Evolutionary conservation across 2,797 vertebrate species (phyloP).

Genomic region (Sebastes flavidus): DNA sequence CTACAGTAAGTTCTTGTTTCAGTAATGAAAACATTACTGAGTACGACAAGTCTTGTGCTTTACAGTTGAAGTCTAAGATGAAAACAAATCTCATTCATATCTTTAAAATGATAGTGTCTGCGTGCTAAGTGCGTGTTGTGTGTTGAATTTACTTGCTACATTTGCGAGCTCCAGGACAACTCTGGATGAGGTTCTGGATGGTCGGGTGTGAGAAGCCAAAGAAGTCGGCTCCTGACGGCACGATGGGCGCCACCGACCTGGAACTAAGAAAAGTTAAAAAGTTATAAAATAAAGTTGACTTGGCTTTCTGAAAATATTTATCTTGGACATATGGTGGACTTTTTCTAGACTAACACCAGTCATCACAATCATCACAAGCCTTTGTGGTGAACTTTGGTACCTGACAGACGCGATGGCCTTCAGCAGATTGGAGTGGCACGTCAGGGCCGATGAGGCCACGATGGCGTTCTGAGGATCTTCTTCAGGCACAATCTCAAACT

Average conservation of each 20-base stretch:
- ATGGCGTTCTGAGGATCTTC: conserved; percentile 91
- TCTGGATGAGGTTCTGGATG: conserved; percentile 92
- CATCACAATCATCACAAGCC: background rate
- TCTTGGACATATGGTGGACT: background rate
- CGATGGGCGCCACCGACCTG: conserved; percentile 71
- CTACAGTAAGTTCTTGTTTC: background rate
- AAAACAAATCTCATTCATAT: background rate
- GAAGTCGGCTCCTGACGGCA: conserved; percentile 89
- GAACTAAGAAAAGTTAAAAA: conserved; percentile 69
- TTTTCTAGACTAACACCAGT: background rate
- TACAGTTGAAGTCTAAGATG: background rate
- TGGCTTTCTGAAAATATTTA: background rate
- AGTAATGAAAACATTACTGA: background rate
- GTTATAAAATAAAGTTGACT: background rate
- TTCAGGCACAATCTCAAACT: conserved; percentile 94
- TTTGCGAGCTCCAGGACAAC: conserved; percentile 90
- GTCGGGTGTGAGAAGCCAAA: conserved; percentile 92
- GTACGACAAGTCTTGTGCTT: background rate
- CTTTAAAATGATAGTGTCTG: background rate
- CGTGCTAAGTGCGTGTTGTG: background rate
- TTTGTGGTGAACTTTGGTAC: conserved; percentile 56
- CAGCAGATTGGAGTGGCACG: conserved; percentile 88
- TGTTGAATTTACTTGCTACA: conserved; percentile 84
- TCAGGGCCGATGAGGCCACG: conserved; percentile 83
- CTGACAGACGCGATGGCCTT: conserved; percentile 81